Evolutionary conservation across 2,113 vertebrate species (phyloP).

Genomic region (Oreochromis niloticus): DNA sequence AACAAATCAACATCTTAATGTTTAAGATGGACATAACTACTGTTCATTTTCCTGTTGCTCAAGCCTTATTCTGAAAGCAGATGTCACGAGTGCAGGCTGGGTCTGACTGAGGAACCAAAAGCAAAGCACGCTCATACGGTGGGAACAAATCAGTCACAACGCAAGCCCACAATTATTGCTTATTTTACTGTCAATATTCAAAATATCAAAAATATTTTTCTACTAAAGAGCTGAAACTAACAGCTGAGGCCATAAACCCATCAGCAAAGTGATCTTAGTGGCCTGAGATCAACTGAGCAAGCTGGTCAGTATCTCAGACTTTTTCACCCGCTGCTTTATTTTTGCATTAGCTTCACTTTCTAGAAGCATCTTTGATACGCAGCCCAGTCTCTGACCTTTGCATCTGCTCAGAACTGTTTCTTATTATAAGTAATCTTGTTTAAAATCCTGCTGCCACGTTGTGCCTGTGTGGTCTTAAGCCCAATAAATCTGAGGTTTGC

Average conservation of each 20-base stretch:
- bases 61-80: not conserved
- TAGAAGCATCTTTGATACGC: not conserved
- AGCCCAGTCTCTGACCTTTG: not conserved
- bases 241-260: not conserved
- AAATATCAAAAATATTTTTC: not conserved
- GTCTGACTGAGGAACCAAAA: not conserved
- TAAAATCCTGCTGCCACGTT: not conserved
- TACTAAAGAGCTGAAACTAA: not conserved
- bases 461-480: not conserved
- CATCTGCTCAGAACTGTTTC: not conserved
- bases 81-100: not conserved
- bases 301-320: not conserved
- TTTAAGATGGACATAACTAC: not conserved
- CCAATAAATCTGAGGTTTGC: not conserved
- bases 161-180: not conserved
- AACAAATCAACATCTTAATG: not conserved
- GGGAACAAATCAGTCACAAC: not conserved
- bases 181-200: not conserved
- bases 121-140: not conserved
- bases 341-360: not conserved
- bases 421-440: not conserved
- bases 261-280: not conserved
- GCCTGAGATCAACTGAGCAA: not conserved
- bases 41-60: not conserved
- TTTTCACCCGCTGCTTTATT: not conserved